A percentile compares a stretch with the other conserved stretches of the same genome.
Conservation (phyloP, 2,888 invertebrate genomes). For the Drosophila acutilabella region DNA sequence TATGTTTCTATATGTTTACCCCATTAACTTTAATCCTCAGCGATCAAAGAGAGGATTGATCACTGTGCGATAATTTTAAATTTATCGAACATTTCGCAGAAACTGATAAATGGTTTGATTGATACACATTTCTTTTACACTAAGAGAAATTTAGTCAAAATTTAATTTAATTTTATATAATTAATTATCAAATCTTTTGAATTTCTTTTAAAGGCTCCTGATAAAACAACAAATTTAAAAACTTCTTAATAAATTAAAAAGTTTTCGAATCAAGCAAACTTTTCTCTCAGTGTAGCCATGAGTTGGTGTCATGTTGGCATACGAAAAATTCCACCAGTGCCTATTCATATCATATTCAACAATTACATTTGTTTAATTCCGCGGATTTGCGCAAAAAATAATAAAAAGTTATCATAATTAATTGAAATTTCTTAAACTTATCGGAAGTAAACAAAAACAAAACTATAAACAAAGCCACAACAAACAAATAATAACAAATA, state of each 20-base stretch:
- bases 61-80: conserved; percentile 38
- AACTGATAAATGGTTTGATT: conserved; percentile 43
- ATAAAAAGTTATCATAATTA: conserved; percentile 24
- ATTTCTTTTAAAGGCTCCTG: too few species aligned
- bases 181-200: too few species aligned
- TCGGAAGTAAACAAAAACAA: conserved; percentile 20
- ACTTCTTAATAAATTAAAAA: too few species aligned
- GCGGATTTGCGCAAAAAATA: conserved; percentile 9
- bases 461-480: conserved; percentile 8
- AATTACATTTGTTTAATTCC: conserved; percentile 22
- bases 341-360: conserved; percentile 3
- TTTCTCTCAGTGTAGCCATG: conserved; percentile 29
- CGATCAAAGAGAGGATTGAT: conserved; percentile 44
- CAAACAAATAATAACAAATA: background rate
- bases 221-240: too few species aligned
- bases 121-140: conserved; percentile 1
- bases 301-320: conserved; percentile 6
- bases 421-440: conserved; percentile 26
- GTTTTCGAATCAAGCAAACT: too few species aligned
- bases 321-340: conserved; percentile 5
- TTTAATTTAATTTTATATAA: too few species aligned
- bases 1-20: conserved; percentile 47
- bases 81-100: conserved; percentile 41
- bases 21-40: background rate
- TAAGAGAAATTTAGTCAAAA: too few species aligned